Conservation (phyloP, 2,113 vertebrate genomes). For the Erinaceus europaeus region DNA sequence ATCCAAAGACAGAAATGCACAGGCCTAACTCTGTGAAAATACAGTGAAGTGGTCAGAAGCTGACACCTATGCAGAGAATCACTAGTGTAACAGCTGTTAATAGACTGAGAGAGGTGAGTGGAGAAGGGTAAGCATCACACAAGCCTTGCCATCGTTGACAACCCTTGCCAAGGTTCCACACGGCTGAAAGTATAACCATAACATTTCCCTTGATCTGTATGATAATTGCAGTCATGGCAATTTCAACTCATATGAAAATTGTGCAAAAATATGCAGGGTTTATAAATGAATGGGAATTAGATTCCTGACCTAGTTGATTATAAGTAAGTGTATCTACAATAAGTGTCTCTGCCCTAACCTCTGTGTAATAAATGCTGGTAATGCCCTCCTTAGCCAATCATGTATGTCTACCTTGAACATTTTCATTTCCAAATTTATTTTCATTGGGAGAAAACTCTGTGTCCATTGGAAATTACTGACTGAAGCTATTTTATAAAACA, state of each 20-base stretch:
- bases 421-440: too few relatives aligned
- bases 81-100: not conserved
- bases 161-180: not conserved
- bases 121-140: not conserved
- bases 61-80: not conserved
- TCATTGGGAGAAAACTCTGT: too few relatives aligned
- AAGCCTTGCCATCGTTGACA: not conserved
- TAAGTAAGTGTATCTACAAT: not conserved
- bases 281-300: not conserved
- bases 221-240: not conserved
- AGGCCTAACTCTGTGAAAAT: not conserved
- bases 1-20: not conserved
- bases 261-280: not conserved
- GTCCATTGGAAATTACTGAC: too few relatives aligned
- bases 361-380: not conserved
- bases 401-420: too few relatives aligned
- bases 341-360: not conserved
- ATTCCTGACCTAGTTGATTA: not conserved
- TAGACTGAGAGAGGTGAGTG: not conserved
- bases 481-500: slow-evolving; percentile 72
- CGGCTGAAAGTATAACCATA: not conserved
- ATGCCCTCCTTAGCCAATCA: not conserved
- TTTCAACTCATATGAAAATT: slow-evolving; percentile 13
- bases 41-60: not conserved
- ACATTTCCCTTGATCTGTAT: not conserved